Base-by-base conservation (phyloP, 35 echinoderm and acorn worm genomes). In the Chiridota heheva region DNA sequence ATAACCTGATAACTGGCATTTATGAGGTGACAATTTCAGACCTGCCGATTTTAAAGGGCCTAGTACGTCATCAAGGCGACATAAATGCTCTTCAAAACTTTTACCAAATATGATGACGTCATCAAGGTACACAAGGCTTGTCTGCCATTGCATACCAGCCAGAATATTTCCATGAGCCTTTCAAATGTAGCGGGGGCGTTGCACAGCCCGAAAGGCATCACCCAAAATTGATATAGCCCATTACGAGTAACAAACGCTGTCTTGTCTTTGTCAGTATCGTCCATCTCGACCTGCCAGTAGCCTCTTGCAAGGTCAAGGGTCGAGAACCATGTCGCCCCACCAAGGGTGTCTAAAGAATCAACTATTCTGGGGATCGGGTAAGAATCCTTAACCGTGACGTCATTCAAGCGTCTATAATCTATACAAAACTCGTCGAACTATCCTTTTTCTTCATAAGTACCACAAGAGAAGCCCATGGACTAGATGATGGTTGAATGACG, bases 191-290 rank as follows among this genome's bases (percentile, higher is more conserved):
- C 44, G 4, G 61, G 86, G 16, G 86, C 77, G 40, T 89, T 72
- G 44, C 76, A 81, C 1, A 89, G 56, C 17, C 86, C 86, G 74
- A 89, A 89, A 44, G 77, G 78, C 86, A 89, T 89, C 1, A 82
- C 77, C 20, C 20, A 74, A 16, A 51, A 89, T 26, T 82, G 30
- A 44, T 34, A 89, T 13, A 83, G 58, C 20, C 77, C 86, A 37
- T 32, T 12, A 16, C 51, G 43, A n/a, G 41, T 64, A 35, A 72
- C 44, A 38, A 90, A 90, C 4, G 68, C 68, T 32, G 87, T 45
- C 58, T 83, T 90, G 30, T 67, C 32, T 32, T 38, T 55, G 34
- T 60, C 67, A 38, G 48, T 59, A 13, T 46, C 16, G 29, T 73
- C 66, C 36, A 89, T 18, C 29, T 71, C 78, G 4, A 89, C 76